Base-by-base conservation (phyloP, 2,797 vertebrate species). In the Aulostomus chinensis region DNA sequence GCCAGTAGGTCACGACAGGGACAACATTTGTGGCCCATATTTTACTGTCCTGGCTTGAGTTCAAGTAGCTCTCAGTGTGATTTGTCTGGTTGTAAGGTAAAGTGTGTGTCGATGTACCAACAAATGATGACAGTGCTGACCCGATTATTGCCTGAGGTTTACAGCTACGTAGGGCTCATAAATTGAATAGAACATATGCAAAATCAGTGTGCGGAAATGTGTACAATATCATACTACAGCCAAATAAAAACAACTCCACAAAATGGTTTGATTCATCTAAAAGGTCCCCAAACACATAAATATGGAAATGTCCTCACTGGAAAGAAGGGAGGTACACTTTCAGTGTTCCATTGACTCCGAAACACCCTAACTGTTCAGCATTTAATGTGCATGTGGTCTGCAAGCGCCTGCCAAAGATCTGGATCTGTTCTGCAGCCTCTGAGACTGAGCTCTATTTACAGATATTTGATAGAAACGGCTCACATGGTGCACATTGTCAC, bases 1-100 rank as follows among this genome's bases (percentile, higher is more conserved):
- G 77, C 73, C 75, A 72, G 59, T 35, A 63, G 83, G 81, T 84
- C 78, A 73, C 17, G 43, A 77, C 69, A 50, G 73, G 68, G 71
- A 78, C 75, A 77, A 76, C 71, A 65, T 68, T 84, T 77, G 81
- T 79, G 72, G 81, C 60, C 80, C 72, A 61, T 84, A 75, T 80
- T 81, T 84, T 78, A 85, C 66, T 55, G 67, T 54, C 60, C 36
- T 80, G 81, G 85, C 79, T 11, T 12, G 7, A 8, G 58, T 58
- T 82, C 78, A 86, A 80, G 65, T 57, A 21, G 56, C 68, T 43
- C 56, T 64, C 48, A 21, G 49, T 73, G 70, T 74, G 77, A 82
- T 86, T 68, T 58, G 50, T 69, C 62, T 53, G 65, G 55, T 56
- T 25, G 53, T 57, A 49, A 68, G 58, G 68, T 76, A 45, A 65